Conservation (phyloP, 2,888 invertebrate species). For the Andricus curvator region DNA sequence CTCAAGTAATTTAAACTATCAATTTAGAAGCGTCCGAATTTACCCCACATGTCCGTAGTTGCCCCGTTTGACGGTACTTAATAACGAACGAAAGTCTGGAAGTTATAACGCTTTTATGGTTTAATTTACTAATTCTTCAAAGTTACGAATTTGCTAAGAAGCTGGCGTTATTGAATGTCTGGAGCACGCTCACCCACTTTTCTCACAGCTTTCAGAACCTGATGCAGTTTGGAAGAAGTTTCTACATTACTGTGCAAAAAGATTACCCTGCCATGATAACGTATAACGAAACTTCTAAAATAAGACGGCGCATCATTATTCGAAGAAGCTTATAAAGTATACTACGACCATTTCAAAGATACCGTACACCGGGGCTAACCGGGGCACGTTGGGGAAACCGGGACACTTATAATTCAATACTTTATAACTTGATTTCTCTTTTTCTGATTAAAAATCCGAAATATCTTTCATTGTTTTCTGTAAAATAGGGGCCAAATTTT, state of each 20-base stretch:
- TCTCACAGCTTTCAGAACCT: slow-evolving; percentile 8
- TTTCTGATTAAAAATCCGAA: not conserved
- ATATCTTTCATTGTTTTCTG: too few relatives aligned
- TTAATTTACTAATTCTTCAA: slow-evolving; percentile 24
- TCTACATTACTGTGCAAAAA: slow-evolving; percentile 16
- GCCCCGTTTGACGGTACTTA: not conserved
- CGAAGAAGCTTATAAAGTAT: not conserved
- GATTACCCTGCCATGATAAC: slow-evolving; percentile 11
- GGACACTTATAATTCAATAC: not conserved
- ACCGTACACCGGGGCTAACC: not conserved
- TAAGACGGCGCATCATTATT: not conserved
- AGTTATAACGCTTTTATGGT: not conserved
- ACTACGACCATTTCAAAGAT: not conserved
- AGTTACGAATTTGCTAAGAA: slow-evolving; percentile 14
- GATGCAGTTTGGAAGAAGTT: slow-evolving; percentile 12
- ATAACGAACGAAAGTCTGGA: not conserved
- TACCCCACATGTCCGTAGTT: too few relatives aligned
- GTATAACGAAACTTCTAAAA: slow-evolving; percentile 17
- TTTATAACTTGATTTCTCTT: not conserved
- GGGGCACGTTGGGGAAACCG: too few relatives aligned
- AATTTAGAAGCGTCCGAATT: too few relatives aligned
- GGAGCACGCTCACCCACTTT: slow-evolving; percentile 15
- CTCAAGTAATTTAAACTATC: too few relatives aligned
- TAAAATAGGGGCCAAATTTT: not conserved
- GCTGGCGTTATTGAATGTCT: not conserved